phyloP scores from a whole-genome alignment of 2,113 vertebrate species.

The Microcebus tavaratra region DNA sequence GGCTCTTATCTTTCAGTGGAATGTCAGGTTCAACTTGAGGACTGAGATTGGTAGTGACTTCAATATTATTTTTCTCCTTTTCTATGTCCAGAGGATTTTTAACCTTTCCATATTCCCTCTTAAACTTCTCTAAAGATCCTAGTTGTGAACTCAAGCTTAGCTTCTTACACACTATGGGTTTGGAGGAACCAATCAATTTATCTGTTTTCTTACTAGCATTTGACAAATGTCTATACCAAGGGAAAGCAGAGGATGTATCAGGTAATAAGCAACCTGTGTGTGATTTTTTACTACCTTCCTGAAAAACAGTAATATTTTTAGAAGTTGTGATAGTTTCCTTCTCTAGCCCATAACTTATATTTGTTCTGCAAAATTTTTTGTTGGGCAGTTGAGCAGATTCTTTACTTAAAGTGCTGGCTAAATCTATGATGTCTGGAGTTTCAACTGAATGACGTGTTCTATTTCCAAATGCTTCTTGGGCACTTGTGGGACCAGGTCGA shows the following conservation, averaged over 20 bases:
- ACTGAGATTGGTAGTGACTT: background rate
- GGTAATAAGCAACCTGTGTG: background rate
- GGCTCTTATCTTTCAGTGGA: constrained; percentile 52
- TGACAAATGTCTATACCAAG: constrained; percentile 36
- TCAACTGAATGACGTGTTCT: constrained; percentile 38
- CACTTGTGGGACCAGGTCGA: constrained; percentile 76
- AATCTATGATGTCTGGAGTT: constrained; percentile 42
- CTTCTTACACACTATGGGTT: constrained; percentile 68
- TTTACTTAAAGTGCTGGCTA: constrained; percentile 68
- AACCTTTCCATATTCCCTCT: constrained; percentile 87
- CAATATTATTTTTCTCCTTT: background rate
- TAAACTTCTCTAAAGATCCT: constrained; percentile 94
- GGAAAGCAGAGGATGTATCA: constrained; percentile 52
- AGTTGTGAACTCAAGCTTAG: constrained; percentile 82
- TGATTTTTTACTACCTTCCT: constrained; percentile 14
- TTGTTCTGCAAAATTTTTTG: constrained; percentile 12
- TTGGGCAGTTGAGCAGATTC: constrained; percentile 44
- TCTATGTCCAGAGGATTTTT: background rate
- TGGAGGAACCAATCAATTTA: constrained; percentile 38
- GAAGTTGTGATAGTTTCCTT: constrained; percentile 32
- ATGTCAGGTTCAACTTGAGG: constrained; percentile 54
- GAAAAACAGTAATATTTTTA: background rate
- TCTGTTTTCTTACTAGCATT: constrained; percentile 62
- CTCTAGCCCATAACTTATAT: constrained; percentile 31
- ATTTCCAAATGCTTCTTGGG: constrained; percentile 75